A percentile compares a stretch with the other conserved stretches of the same genome.
These are phyloP conservation scores for Ariopsis seemanni DNA, from an alignment of 2,113 vertebrate genomes.

Conservation along the genomic window DNA sequence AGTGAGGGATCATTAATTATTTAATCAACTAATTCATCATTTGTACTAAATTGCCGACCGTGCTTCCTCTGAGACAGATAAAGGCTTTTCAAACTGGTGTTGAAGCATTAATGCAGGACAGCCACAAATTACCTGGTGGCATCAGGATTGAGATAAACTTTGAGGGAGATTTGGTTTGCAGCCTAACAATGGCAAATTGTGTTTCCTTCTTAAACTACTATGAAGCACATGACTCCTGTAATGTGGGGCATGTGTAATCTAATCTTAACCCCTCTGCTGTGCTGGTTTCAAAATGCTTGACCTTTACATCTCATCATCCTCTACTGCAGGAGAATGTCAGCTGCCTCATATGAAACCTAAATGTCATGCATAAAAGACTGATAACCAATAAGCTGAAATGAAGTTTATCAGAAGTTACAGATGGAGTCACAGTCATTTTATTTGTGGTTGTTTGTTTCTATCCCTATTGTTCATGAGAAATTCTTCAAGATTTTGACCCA, in stretches of 20 bases:
- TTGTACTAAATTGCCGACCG: neutral
- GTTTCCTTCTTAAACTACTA: neutral
- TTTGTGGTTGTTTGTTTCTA: neutral
- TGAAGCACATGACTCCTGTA: neutral
- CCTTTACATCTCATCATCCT: constrained; percentile 12
- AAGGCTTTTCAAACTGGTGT: neutral
- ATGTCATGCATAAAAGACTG: neutral
- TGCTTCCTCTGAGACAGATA: too few species aligned
- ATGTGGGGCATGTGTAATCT: constrained; percentile 1
- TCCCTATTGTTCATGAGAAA: neutral
- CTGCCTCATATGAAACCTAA: neutral
- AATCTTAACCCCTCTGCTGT: constrained; percentile 1
- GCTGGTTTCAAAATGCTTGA: neutral
- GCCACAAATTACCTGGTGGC: neutral
- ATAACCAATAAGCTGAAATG: neutral
- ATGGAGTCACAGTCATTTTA: neutral
- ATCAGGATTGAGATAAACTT: neutral
- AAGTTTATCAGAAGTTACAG: neutral
- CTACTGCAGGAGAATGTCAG: neutral
- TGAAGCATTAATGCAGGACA: neutral
- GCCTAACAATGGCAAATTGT: neutral
- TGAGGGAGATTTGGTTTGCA: neutral
- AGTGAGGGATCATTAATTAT: neutral
- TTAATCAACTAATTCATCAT: neutral
- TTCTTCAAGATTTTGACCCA: neutral